phyloP scores from a whole-genome alignment of 1,140 invertebrate genomes.

The Aphelinus certus region DNA sequence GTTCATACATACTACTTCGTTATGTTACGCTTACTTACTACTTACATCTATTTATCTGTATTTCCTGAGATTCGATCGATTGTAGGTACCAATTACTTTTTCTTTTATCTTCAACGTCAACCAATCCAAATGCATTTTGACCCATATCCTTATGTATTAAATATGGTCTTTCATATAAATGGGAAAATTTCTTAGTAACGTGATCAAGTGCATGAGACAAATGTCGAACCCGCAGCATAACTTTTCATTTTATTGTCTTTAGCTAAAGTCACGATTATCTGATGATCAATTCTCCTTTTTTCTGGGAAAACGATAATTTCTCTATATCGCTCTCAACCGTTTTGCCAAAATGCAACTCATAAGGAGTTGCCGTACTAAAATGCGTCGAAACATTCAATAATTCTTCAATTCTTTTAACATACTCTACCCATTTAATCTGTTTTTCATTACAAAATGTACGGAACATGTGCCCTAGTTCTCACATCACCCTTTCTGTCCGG shows the following conservation, averaged over 20 bases:
- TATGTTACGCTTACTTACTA: not conserved
- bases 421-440: slow-evolving; percentile 23
- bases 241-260: slow-evolving; percentile 14
- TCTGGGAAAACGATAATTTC: slow-evolving; percentile 23
- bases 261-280: slow-evolving; percentile 16
- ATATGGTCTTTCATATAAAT: slow-evolving; percentile 5
- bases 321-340: slow-evolving; percentile 11
- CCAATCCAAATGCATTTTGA: not conserved
- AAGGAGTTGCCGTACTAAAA: slow-evolving; percentile 21
- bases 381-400: slow-evolving; percentile 28
- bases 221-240: slow-evolving; percentile 33
- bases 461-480: slow-evolving; percentile 18
- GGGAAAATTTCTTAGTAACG: not conserved
- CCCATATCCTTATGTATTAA: not conserved
- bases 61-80: not conserved
- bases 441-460: slow-evolving; percentile 4
- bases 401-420: slow-evolving; percentile 16
- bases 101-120: not conserved
- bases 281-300: not conserved
- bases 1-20: too few relatives aligned
- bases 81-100: not conserved
- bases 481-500: slow-evolving; percentile 11
- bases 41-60: not conserved
- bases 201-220: not conserved
- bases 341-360: slow-evolving; percentile 37